Percentiles rank a stretch among this genome's conserved stretches.
Evolutionary conservation across 2,888 invertebrate genomes (phyloP).

Genomic region (Tiphia femorata): DNA sequence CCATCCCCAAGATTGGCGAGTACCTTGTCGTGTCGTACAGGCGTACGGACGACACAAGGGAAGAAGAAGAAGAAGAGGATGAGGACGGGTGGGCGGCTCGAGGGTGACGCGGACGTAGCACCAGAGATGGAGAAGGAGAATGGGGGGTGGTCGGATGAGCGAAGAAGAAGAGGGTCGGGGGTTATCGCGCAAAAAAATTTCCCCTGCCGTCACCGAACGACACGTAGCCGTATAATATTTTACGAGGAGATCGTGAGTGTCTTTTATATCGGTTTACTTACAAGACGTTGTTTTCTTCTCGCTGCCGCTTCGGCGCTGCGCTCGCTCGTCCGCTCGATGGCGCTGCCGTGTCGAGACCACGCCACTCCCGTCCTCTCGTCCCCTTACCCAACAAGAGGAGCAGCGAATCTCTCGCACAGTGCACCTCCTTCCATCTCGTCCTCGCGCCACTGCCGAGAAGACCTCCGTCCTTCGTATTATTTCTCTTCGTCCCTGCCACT

Average conservation of each 20-base stretch:
- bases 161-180: no score
- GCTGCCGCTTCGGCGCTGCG: constrained; percentile 16
- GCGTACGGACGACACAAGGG: constrained; percentile 13
- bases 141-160: constrained; percentile 1
- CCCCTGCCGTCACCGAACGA: constrained; percentile 23
- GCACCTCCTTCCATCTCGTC: constrained; percentile 10
- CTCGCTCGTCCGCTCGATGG: neutral
- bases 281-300: constrained; percentile 28
- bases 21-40: constrained; percentile 31
- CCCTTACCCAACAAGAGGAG: neutral
- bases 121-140: neutral
- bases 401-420: neutral
- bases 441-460: neutral
- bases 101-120: neutral
- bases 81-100: constrained; percentile 5
- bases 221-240: constrained; percentile 54
- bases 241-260: constrained; percentile 60
- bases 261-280: constrained; percentile 58
- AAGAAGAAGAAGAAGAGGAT: constrained; percentile 17
- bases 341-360: neutral
- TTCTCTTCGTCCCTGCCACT: constrained; percentile 6
- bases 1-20: constrained; percentile 45
- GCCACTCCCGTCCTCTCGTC: neutral
- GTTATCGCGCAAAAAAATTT: constrained; percentile 39
- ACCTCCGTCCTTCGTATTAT: constrained; percentile 1